These are phyloP conservation scores for Metopolophium dirhodum DNA, from an alignment of 1,140 invertebrate species.

Conservation along the genomic window DNA sequence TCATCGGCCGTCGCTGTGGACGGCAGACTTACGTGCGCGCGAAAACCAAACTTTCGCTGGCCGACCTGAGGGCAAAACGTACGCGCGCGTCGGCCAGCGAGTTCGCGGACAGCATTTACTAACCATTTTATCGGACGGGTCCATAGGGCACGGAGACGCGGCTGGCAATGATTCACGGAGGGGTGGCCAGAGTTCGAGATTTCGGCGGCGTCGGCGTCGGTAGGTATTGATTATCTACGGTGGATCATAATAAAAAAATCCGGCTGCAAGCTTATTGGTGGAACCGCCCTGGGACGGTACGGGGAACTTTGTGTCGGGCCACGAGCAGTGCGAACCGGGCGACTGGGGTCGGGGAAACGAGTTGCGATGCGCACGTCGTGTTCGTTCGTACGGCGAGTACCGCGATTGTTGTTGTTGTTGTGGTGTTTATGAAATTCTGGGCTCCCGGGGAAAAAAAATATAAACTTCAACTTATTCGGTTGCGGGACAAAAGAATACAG, in stretches of 20 bases:
- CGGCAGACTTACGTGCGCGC: not conserved
- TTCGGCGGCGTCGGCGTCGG: constrained; percentile 48
- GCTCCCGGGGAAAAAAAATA: constrained; percentile 48
- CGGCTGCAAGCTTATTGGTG: constrained; percentile 53
- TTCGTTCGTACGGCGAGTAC: not conserved
- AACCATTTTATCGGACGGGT: constrained; percentile 12
- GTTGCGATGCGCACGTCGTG: not conserved
- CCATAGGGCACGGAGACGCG: not conserved
- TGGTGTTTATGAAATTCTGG: constrained; percentile 45
- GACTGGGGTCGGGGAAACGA: not conserved
- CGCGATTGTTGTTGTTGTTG: constrained; percentile 8
- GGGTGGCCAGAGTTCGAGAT: constrained; percentile 36
- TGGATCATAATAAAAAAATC: constrained; percentile 56
- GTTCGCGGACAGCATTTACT: not conserved
- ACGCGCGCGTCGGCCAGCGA: not conserved
- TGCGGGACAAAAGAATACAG: constrained; percentile 54
- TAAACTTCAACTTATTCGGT: constrained; percentile 30
- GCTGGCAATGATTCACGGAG: not conserved
- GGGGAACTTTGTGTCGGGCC: not conserved
- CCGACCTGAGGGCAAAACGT: not conserved
- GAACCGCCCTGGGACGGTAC: constrained; percentile 48
- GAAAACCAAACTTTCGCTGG: not conserved
- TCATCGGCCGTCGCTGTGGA: not conserved
- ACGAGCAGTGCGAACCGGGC: not conserved
- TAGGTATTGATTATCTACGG: constrained; percentile 50